Percentiles rank a stretch among this genome's conserved stretches.
Evolutionary conservation across 2,888 invertebrate species (phyloP).

Genomic region (Caenorhabditis drosophilae): DNA sequence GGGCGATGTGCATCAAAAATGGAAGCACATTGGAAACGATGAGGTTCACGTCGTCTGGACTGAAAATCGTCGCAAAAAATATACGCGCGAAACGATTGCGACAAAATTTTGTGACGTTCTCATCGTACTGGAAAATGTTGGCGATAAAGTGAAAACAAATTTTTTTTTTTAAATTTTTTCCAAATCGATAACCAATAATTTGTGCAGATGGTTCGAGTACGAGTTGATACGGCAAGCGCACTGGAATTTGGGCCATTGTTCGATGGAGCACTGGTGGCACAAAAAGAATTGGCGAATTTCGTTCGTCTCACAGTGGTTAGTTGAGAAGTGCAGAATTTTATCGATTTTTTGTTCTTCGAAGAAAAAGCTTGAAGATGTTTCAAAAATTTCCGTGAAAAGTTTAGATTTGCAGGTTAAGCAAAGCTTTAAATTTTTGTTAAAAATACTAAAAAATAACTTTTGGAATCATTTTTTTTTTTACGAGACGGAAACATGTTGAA

Average conservation of each 20-base stretch:
- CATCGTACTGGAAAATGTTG: conserved; percentile 84
- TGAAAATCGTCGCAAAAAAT: conserved; percentile 88
- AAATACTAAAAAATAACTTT: too few relatives aligned
- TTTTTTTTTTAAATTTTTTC: too few relatives aligned
- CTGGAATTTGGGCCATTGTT: conserved; percentile 86
- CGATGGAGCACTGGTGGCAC: conserved; percentile 85
- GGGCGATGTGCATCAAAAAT: conserved; percentile 70
- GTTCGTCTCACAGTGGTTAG: conserved; percentile 84
- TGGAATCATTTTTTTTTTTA: too few relatives aligned
- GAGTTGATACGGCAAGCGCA: conserved; percentile 58
- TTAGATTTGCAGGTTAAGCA: too few relatives aligned
- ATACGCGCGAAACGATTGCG: conserved; percentile 92
- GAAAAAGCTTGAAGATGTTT: neutral
- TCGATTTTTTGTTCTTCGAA: neutral
- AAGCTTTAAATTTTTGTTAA: too few relatives aligned
- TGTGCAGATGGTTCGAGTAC: conserved; percentile 55
- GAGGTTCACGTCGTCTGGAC: conserved; percentile 96
- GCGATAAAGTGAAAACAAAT: conserved; percentile 35
- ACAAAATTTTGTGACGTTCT: conserved; percentile 99
- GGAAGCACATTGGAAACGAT: conserved; percentile 72
- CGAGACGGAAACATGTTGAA: too few relatives aligned
- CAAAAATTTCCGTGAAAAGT: neutral
- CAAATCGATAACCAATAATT: neutral
- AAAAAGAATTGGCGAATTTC: conserved; percentile 80
- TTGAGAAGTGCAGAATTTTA: neutral